Conservation (phyloP, 2,113 vertebrate genomes). For the Bathybates hornii region DNA sequence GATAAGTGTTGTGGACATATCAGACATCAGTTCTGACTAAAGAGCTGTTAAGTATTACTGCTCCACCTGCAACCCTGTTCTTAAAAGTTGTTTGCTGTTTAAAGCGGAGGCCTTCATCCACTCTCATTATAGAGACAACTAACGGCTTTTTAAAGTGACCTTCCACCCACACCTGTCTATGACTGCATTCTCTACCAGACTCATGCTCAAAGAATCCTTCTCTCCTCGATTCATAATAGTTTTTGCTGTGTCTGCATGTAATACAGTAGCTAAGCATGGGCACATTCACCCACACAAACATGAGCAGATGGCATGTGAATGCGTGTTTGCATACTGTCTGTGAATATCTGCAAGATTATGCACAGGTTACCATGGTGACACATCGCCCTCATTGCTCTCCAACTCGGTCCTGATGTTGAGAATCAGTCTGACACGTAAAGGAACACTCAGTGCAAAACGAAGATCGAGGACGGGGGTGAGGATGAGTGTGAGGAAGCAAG, state of each 20-base stretch:
- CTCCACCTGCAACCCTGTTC: background rate
- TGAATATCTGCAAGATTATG: background rate
- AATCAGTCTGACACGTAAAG: background rate
- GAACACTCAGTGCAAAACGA: background rate
- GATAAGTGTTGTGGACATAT: background rate
- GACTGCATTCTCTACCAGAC: background rate
- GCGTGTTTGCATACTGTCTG: background rate
- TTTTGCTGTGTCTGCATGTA: background rate
- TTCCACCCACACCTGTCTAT: background rate
- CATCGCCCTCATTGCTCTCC: background rate
- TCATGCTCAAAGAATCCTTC: background rate
- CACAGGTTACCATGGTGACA: constrained; percentile 32
- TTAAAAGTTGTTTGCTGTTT: background rate
- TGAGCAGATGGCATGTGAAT: background rate
- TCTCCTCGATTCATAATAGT: background rate
- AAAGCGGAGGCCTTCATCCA: background rate
- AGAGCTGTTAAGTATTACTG: background rate
- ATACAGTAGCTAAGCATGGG: background rate
- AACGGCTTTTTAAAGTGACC: background rate
- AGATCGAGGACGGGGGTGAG: background rate
- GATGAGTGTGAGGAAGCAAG: background rate
- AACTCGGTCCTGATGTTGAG: background rate
- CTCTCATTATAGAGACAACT: background rate
- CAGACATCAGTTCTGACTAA: background rate
- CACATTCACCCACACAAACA: background rate